These are phyloP conservation scores for Acanthisitta chloris DNA, from an alignment of 2,113 vertebrate species.

Conservation along the genomic window DNA sequence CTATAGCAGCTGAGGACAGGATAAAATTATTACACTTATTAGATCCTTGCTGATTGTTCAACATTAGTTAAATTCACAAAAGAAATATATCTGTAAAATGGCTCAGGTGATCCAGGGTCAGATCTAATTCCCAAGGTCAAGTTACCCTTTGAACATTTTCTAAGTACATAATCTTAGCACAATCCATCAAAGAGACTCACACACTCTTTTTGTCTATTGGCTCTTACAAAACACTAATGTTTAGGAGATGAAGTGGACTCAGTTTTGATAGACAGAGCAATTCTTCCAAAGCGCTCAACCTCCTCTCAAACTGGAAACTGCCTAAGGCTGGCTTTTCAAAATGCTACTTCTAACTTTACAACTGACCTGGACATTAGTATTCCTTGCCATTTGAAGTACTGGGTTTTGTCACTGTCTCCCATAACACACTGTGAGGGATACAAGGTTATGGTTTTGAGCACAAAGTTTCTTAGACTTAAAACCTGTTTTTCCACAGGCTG, in stretches of 20 bases:
- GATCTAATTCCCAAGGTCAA: conserved; percentile 72
- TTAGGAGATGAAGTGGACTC: conserved; percentile 63
- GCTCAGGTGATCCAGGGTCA: conserved; percentile 62
- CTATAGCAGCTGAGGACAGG: conserved; percentile 5
- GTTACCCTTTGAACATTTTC: conserved; percentile 67
- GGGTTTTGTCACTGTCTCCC: background rate
- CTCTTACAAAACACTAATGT: conserved; percentile 63
- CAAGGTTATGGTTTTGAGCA: background rate
- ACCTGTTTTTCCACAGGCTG: background rate
- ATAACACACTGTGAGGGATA: background rate
- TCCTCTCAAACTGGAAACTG: conserved; percentile 30
- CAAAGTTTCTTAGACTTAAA: background rate
- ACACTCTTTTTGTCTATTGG: conserved; percentile 34
- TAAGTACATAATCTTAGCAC: conserved; percentile 66
- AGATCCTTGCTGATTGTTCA: conserved; percentile 15
- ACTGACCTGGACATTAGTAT: background rate
- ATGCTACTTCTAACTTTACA: conserved; percentile 42
- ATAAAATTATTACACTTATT: conserved; percentile 48
- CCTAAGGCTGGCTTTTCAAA: conserved; percentile 33
- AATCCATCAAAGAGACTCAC: conserved; percentile 64
- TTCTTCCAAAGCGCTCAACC: conserved; percentile 50
- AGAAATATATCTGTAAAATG: conserved; percentile 63
- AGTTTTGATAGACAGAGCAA: conserved; percentile 56
- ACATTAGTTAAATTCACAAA: conserved; percentile 59
- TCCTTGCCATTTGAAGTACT: background rate